A percentile compares a stretch with the other conserved stretches of the same genome.
phyloP scores from a whole-genome alignment of 1,140 invertebrate genomes.

The Cyclina sinensis region DNA sequence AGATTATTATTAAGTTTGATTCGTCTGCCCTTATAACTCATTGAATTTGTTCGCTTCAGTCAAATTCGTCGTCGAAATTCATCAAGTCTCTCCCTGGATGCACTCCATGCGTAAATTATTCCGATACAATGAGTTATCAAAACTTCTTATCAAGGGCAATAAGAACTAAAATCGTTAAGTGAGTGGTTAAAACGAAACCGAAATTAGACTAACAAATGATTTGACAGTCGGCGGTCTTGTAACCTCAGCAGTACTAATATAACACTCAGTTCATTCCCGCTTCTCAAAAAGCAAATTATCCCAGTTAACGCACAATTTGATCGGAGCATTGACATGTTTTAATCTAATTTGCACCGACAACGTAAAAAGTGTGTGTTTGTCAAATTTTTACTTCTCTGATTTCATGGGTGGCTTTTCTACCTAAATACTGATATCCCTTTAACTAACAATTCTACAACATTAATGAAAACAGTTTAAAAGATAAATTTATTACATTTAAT shows the following conservation, averaged over 20 bases:
- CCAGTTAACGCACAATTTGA: slow-evolving; percentile 48
- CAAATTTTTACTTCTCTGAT: not conserved
- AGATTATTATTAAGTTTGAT: slow-evolving; percentile 58
- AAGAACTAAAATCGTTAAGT: not conserved
- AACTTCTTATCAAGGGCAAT: slow-evolving; percentile 37
- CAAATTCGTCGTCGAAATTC: slow-evolving; percentile 51
- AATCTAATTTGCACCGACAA: slow-evolving; percentile 58
- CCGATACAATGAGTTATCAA: slow-evolving; percentile 62
- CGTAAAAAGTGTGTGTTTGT: not conserved
- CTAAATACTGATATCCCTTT: too few species aligned
- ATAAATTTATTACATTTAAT: too few species aligned
- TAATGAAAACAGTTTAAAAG: too few species aligned
- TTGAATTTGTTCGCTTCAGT: slow-evolving; percentile 55
- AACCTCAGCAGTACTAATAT: slow-evolving; percentile 2
- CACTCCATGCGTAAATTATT: slow-evolving; percentile 52
- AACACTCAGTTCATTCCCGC: slow-evolving; percentile 35
- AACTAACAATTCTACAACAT: too few species aligned
- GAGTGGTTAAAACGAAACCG: slow-evolving; percentile 65
- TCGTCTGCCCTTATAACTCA: slow-evolving; percentile 17
- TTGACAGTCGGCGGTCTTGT: not conserved
- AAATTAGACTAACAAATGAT: slow-evolving; percentile 56
- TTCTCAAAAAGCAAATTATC: slow-evolving; percentile 48
- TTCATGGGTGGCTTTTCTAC: too few species aligned
- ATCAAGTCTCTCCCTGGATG: slow-evolving; percentile 36
- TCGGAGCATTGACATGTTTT: slow-evolving; percentile 35